A percentile compares a stretch with the other conserved stretches of the same genome.
These are phyloP conservation scores for Palythoa grandis DNA, from an alignment of 92 coral and sea anemone species.

Conservation along the genomic window DNA sequence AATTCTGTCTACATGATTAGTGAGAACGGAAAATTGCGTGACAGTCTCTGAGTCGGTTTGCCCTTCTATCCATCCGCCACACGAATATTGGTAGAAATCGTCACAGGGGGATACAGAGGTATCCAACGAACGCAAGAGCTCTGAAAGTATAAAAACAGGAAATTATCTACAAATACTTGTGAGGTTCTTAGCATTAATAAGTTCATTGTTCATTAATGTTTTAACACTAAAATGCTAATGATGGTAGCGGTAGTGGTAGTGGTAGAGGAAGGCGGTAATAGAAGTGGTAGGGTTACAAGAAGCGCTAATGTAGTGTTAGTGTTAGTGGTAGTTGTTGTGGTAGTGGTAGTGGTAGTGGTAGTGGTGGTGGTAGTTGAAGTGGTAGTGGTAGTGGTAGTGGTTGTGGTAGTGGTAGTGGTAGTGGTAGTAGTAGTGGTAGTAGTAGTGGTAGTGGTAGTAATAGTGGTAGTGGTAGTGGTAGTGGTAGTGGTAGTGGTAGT, in stretches of 20 bases:
- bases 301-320: too few species aligned
- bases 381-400: not conserved
- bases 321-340: too few species aligned
- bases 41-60: slow-evolving; percentile 4
- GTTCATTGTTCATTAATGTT: not conserved
- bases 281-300: too few species aligned
- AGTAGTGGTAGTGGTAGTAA: not conserved
- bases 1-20: slow-evolving; percentile 21
- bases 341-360: too few species aligned
- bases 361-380: not conserved
- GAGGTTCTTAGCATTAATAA: not conserved
- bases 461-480: not conserved
- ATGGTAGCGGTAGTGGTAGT: too few species aligned
- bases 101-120: slow-evolving; percentile 39
- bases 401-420: not conserved
- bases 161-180: not conserved
- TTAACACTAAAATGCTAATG: too few species aligned
- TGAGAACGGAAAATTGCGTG: slow-evolving; percentile 22
- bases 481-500: not conserved
- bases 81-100: slow-evolving; percentile 35
- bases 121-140: slow-evolving; percentile 17
- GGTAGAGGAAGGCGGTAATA: too few species aligned
- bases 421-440: too few species aligned
- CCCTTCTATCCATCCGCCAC: slow-evolving; percentile 27
- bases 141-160: not conserved